These are phyloP conservation scores for Nomada lathburiana DNA, from an alignment of 2,888 invertebrate species.

Conservation along the genomic window DNA sequence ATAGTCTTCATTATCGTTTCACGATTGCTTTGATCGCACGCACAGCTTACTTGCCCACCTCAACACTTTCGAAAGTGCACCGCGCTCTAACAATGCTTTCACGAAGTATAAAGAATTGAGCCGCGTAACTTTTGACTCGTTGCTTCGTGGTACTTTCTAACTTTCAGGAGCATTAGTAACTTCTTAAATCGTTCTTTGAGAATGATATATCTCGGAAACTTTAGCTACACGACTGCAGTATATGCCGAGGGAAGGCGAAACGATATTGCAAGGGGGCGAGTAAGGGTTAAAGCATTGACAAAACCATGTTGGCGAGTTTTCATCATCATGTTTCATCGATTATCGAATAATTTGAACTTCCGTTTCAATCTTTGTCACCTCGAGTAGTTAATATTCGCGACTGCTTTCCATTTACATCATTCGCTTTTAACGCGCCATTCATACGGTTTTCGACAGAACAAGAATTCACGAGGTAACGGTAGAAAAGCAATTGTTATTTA, in stretches of 20 bases:
- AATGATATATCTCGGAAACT: constrained; percentile 61
- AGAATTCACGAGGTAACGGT: no score
- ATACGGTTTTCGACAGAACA: no score
- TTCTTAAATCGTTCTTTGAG: constrained; percentile 50
- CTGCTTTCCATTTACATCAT: no score
- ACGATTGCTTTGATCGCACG: constrained; percentile 7
- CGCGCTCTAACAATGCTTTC: constrained; percentile 5
- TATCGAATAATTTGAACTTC: neutral
- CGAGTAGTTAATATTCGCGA: no score
- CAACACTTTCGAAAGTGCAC: neutral
- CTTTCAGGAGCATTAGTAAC: constrained; percentile 61
- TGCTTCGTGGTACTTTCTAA: constrained; percentile 36
- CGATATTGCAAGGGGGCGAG: neutral
- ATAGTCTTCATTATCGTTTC: constrained; percentile 35
- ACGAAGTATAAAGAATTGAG: constrained; percentile 19
- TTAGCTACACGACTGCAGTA: constrained; percentile 34
- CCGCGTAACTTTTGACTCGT: constrained; percentile 32
- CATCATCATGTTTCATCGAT: no score
- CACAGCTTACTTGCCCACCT: neutral
- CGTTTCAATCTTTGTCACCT: neutral
- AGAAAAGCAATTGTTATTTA: no score
- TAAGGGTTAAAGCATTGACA: constrained; percentile 23
- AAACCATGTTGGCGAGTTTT: neutral
- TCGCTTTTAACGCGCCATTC: no score
- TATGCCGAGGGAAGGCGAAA: constrained; percentile 9